phyloP scores from a whole-genome alignment of 2,113 vertebrate genomes.

The Tinamus guttatus region DNA sequence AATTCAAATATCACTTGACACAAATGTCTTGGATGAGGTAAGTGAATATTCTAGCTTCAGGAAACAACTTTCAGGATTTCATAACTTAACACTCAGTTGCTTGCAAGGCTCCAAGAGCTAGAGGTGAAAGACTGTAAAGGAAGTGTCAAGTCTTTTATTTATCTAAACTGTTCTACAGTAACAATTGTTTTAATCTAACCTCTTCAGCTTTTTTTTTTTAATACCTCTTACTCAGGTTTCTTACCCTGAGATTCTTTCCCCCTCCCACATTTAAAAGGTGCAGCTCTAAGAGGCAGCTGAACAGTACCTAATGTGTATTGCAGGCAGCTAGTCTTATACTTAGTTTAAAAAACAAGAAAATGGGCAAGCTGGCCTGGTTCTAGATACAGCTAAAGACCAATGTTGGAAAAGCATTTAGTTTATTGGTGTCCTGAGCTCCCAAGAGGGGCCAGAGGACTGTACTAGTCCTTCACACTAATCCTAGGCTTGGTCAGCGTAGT shows the following conservation, averaged over 20 bases:
- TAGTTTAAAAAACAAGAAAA: background rate
- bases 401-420: background rate
- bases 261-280: background rate
- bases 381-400: background rate
- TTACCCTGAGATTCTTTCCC: background rate
- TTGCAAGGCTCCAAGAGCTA: background rate
- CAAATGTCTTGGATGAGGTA: conserved; percentile 46
- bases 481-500: background rate
- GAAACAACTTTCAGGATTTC: conserved; percentile 20
- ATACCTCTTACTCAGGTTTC: background rate
- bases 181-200: background rate
- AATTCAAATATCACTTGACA: conserved; percentile 44
- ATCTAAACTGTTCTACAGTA: background rate
- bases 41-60: conserved; percentile 48
- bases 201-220: background rate
- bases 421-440: background rate
- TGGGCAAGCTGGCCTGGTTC: background rate
- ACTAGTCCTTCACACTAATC: background rate
- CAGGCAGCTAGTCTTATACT: background rate
- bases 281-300: background rate
- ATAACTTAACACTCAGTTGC: background rate
- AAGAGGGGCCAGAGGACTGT: rapidly evolving
- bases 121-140: background rate
- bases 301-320: conserved; percentile 10
- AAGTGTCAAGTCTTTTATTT: background rate